Conservation (phyloP, 2,797 vertebrate genomes). For the Mionectes olivaceus region DNA sequence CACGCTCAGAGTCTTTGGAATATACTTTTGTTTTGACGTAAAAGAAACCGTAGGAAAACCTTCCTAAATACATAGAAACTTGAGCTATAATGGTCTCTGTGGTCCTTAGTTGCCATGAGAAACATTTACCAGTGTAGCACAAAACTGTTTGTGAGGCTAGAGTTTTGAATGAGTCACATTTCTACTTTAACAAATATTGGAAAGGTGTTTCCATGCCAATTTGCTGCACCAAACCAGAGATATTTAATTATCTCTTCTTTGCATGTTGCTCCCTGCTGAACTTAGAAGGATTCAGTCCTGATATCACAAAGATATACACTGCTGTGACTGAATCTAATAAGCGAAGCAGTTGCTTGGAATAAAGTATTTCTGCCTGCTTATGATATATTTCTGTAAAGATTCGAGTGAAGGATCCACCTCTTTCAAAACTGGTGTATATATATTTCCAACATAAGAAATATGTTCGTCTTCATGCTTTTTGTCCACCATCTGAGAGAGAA, state of each 20-base stretch:
- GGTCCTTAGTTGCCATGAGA: neutral
- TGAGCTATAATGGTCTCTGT: accelerated
- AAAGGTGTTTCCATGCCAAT: neutral
- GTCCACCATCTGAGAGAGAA: neutral
- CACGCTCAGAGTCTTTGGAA: neutral
- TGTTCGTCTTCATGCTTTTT: neutral
- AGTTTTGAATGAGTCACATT: neutral
- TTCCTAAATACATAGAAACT: neutral
- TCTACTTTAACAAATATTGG: neutral
- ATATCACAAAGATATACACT: neutral
- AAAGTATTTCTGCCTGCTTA: neutral
- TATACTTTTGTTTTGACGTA: neutral
- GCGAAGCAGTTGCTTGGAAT: neutral
- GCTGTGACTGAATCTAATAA: neutral
- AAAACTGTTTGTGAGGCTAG: neutral
- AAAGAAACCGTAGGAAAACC: neutral
- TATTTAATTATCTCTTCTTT: neutral
- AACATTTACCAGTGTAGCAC: neutral
- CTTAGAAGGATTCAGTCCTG: neutral
- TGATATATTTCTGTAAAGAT: neutral
- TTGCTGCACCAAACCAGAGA: neutral
- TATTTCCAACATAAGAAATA: neutral
- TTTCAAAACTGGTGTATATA: neutral
- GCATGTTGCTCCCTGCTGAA: neutral
- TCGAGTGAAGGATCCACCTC: neutral